Conservation (phyloP, 1,140 invertebrate species). For the Charaxes varanes region DNA sequence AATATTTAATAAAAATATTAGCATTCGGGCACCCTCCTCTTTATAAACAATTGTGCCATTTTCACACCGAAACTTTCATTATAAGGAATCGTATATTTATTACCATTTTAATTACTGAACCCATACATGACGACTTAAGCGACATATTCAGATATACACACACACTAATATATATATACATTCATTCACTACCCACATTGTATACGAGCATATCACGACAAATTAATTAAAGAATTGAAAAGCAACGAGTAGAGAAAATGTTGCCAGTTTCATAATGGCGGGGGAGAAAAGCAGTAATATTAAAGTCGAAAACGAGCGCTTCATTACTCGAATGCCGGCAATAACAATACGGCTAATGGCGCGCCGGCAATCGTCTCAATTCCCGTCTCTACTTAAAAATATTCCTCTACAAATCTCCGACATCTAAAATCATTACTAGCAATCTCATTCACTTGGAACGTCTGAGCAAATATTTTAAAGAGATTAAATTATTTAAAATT, state of each 20-base stretch:
- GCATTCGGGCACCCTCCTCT: too few species aligned
- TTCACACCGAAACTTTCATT: too few species aligned
- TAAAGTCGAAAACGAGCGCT: conserved; percentile 71
- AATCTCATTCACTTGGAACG: conserved; percentile 14
- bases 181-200: too few species aligned
- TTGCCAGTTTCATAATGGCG: conserved; percentile 38
- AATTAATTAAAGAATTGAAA: conserved; percentile 51
- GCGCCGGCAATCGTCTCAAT: conserved; percentile 49
- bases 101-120: too few species aligned
- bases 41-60: too few species aligned
- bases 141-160: too few species aligned
- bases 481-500: too few species aligned
- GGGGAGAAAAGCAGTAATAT: conserved; percentile 57
- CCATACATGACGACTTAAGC: too few species aligned
- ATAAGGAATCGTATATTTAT: too few species aligned
- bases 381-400: conserved; percentile 50
- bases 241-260: conserved; percentile 46
- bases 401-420: conserved; percentile 45
- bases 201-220: too few species aligned
- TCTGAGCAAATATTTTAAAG: conserved; percentile 5
- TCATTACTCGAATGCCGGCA: conserved; percentile 70
- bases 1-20: too few species aligned
- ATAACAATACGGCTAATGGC: conserved; percentile 74
- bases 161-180: too few species aligned
- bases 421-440: conserved; percentile 28